phyloP scores from a whole-genome alignment of 23 tunicate species.

The Oikopleura dioica region DNA sequence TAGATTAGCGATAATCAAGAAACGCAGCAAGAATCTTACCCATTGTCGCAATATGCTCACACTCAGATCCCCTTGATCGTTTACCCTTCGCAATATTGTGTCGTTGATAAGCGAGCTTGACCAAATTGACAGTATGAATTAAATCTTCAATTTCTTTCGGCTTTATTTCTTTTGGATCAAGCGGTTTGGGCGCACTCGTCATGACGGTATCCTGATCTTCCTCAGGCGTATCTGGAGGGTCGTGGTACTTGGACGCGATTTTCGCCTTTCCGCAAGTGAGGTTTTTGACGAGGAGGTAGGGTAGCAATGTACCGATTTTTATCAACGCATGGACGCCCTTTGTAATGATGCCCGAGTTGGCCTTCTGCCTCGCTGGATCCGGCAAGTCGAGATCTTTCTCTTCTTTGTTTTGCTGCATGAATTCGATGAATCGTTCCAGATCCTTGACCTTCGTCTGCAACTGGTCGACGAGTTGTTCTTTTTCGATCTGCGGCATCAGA shows the following conservation, averaged over 20 bases:
- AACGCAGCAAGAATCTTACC: too few relatives aligned
- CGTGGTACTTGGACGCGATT: neutral
- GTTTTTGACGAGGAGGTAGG: neutral
- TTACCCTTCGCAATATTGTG: neutral
- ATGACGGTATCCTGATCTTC: neutral
- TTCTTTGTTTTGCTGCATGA: constrained; percentile 1
- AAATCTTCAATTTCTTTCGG: neutral
- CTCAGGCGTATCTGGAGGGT: neutral
- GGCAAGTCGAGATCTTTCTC: constrained; percentile 5
- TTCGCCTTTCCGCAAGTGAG: neutral
- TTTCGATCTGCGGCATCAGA: neutral
- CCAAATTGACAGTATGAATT: constrained; percentile 9
- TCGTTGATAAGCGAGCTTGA: constrained; percentile 3
- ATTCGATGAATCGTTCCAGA: constrained; percentile 2
- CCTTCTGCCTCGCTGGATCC: neutral
- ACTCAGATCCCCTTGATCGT: neutral
- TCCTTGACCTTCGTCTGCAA: constrained; percentile 3
- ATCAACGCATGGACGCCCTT: neutral
- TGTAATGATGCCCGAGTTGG: neutral
- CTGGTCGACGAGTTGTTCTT: constrained; percentile 9
- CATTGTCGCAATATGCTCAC: too few relatives aligned
- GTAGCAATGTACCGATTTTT: neutral
- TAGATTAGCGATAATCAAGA: too few relatives aligned
- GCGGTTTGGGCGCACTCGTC: neutral
- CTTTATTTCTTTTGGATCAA: neutral